Percentiles rank a stretch among this genome's conserved stretches.
phyloP scores from a whole-genome alignment of 1,140 invertebrate genomes.

The Nebria ingens region DNA sequence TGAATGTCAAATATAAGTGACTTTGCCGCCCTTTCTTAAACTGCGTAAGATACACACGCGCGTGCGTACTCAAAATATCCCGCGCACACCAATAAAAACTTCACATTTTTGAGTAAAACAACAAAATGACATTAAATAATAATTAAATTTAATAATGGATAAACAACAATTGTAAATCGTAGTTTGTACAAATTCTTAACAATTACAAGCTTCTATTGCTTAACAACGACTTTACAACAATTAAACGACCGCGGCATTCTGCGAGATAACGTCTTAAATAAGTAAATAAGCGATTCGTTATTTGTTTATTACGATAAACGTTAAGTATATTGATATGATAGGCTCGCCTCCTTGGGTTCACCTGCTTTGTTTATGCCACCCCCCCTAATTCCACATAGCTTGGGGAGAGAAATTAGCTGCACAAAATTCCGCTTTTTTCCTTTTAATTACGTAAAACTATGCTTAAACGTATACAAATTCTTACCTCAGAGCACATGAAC shows the following conservation, averaged over 20 bases:
- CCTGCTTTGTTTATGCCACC: constrained; percentile 9
- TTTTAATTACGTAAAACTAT: constrained; percentile 9
- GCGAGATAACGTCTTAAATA: neutral
- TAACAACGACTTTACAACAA: too few species aligned
- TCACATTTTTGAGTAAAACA: constrained; percentile 10
- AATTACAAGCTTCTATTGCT: too few species aligned
- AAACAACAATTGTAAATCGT: constrained; percentile 10
- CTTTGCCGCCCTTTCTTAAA: constrained; percentile 10
- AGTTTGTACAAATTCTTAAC: too few species aligned
- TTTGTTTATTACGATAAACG: neutral
- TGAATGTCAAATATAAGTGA: too few species aligned
- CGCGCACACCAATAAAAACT: constrained; percentile 6
- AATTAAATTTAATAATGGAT: neutral
- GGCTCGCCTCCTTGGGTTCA: neutral
- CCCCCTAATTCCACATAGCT: constrained; percentile 9
- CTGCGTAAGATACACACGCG: constrained; percentile 10
- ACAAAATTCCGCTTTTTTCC: neutral
- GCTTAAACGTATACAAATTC: constrained; percentile 11
- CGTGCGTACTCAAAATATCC: neutral
- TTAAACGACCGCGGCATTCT: too few species aligned
- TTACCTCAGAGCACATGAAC: neutral
- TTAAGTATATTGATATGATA: neutral
- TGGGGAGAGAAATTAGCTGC: neutral
- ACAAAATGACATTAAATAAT: constrained; percentile 2
- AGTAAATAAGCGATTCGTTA: neutral